Evolutionary conservation across 2,888 invertebrate species (phyloP), one percentile per base, ranked within the genome.

Genomic region (Ectemnius cavifrons): DNA sequence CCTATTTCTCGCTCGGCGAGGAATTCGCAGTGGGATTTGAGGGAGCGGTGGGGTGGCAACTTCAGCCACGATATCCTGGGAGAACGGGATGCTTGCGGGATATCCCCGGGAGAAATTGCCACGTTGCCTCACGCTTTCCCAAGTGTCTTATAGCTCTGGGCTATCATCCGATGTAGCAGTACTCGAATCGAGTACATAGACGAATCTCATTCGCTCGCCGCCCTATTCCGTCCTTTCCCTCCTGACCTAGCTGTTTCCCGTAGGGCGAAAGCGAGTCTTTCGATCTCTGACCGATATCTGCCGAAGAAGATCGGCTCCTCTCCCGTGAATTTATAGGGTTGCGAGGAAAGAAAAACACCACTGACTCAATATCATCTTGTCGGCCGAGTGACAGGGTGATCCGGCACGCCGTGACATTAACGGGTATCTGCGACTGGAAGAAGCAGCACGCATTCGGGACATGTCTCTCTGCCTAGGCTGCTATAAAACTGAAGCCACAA

Each of bases 81-180:
- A 76, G 77, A 68, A 74, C 66, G 77, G 63, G 71, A 18, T 37
- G 37, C 80, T 69, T 63, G 68, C 72, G 76, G 73, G 73, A 74
- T 64, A 79, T 79, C 77, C 82, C 77, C 75, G 47, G 63, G 78
- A 84, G 84, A 83, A 83, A 83, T 84, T 79, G 84, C 84, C 78
- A 77, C 77, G 71, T 37, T 37, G 78, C 77, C 75, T 81, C 75
- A 79, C 37, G 52, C 52, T 16, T 73, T 81, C 81, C 84, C 84
- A 58, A 71, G 71, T 74, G 82, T 63, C 81, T 83, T 81, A 76
- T 79, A 83, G 72, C 79, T 81, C 76, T 77, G 79, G 79, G 72
- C 81, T 83, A 83, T 77, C 77, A 76, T 77, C 73, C 81, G 84
- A 83, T 37, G 37, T 83, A 77, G 77, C 74, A 81, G 76, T 63